Conservation (phyloP, 2,797 vertebrate genomes). For the Pangasius sanitwongsei region DNA sequence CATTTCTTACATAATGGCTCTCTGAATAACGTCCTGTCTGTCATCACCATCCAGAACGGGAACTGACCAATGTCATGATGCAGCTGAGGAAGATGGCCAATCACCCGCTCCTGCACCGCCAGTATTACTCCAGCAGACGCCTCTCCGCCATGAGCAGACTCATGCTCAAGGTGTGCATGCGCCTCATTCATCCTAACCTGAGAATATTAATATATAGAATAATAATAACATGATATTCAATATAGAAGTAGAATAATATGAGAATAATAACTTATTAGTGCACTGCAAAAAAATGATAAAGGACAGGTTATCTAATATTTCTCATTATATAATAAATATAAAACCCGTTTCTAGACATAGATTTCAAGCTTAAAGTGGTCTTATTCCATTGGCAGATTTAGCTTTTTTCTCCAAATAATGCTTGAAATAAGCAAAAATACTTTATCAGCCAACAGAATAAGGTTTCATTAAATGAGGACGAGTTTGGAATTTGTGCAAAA, state of each 20-base stretch:
- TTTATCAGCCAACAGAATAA: not conserved
- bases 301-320: not conserved
- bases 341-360: not conserved
- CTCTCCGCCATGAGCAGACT: constrained; percentile 81
- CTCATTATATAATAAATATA: not conserved
- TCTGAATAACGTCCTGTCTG: not conserved
- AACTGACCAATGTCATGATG: constrained; percentile 87
- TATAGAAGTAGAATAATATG: no score
- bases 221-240: no score
- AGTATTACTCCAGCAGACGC: constrained; percentile 80
- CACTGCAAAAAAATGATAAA: not conserved
- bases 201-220: no score
- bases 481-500: not conserved
- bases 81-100: constrained; percentile 89
- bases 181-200: not conserved
- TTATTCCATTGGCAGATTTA: no score
- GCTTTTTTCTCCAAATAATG: not conserved
- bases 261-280: not conserved
- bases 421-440: not conserved
- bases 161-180: constrained; percentile 78
- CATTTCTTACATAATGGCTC: not conserved
- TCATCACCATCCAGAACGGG: constrained; percentile 71
- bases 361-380: no score
- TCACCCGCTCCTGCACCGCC: constrained; percentile 83
- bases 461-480: not conserved